Conservation (phyloP, 2,113 vertebrate genomes). For the Mirounga angustirostris region DNA sequence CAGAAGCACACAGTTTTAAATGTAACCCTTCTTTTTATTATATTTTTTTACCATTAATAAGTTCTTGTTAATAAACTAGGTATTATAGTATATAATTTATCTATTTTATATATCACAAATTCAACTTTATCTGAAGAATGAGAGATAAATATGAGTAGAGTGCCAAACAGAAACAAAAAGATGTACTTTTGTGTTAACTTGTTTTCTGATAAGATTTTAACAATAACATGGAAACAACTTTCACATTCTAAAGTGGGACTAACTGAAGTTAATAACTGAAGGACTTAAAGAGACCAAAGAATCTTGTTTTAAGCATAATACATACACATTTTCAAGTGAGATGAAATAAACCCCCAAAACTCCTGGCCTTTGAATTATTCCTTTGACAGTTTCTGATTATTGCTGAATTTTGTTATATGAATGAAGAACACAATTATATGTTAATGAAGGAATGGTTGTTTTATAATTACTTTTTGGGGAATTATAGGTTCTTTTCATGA, state of each 20-base stretch:
- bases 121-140: not conserved
- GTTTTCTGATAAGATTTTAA: slow-evolving; percentile 53
- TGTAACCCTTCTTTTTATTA: not conserved
- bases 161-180: not conserved
- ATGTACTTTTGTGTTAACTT: not conserved
- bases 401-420: slow-evolving; percentile 25
- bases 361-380: slow-evolving; percentile 31
- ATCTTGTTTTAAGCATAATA: not conserved
- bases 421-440: slow-evolving; percentile 25
- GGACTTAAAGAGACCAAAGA: not conserved
- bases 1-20: slow-evolving; percentile 50
- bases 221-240: not conserved
- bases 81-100: not conserved
- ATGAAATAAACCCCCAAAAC: slow-evolving; percentile 13
- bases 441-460: slow-evolving; percentile 19
- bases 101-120: not conserved
- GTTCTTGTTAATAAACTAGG: slow-evolving; percentile 45
- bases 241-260: not conserved
- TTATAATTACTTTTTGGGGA: slow-evolving; percentile 35
- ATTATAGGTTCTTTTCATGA: slow-evolving; percentile 59
- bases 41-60: slow-evolving; percentile 7
- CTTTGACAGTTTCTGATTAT: not conserved
- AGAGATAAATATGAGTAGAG: slow-evolving; percentile 37
- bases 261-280: slow-evolving; percentile 17
- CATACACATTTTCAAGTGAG: not conserved